Evolutionary conservation across 2,113 vertebrate genomes (phyloP).

Genomic region (Protobothrops flavoviridis): DNA sequence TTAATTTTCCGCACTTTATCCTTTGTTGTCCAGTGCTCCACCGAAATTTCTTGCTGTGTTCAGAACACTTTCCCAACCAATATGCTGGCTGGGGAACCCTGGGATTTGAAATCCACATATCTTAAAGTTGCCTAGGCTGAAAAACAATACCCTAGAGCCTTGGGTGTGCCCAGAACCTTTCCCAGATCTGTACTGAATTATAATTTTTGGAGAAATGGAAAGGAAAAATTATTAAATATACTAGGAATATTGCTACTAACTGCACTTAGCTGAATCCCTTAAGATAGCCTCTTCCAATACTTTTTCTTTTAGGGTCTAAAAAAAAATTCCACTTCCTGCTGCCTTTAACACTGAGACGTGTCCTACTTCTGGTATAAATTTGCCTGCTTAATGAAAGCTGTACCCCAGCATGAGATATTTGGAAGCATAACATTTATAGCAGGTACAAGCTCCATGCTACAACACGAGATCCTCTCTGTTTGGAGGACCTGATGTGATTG

Average conservation of each 20-base stretch:
- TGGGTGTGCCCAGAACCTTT: background rate
- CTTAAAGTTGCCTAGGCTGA: background rate
- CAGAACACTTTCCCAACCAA: background rate
- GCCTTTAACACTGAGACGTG: background rate
- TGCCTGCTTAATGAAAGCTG: background rate
- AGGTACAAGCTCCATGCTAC: background rate
- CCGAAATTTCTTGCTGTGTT: background rate
- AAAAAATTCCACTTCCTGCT: background rate
- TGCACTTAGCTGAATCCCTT: background rate
- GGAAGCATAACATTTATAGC: background rate
- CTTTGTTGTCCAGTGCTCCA: background rate
- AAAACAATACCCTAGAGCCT: background rate
- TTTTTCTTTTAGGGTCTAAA: background rate
- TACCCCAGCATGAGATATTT: background rate
- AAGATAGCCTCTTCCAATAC: background rate
- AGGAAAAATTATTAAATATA: background rate
- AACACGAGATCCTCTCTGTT: background rate
- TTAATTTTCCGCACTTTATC: background rate
- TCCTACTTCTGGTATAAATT: background rate
- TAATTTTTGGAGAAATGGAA: background rate
- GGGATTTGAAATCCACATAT: background rate
- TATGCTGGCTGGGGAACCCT: background rate
- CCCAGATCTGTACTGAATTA: background rate
- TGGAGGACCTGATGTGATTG: background rate
- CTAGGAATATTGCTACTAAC: background rate